Base-by-base conservation (phyloP, 1,140 invertebrate genomes). In the Uloborus diversus region DNA sequence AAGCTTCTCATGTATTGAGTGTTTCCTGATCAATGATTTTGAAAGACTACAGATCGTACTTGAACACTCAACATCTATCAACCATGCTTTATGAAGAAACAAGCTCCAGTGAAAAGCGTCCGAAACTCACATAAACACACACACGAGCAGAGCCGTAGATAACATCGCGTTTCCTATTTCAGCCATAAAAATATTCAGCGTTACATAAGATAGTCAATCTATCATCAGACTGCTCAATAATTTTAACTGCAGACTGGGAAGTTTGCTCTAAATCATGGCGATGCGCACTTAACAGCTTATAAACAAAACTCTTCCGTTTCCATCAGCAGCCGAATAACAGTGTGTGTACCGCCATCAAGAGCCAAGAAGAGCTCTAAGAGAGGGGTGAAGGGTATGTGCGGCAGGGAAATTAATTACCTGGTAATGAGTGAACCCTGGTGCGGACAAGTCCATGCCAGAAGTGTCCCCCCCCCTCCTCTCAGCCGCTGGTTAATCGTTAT, bases 221-320 rank as follows among this genome's bases (percentile, higher is more conserved):
- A 33, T 70, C 68, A 14, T 3, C 30, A 30, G 51, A 57, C 49
- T 33, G 56, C 53, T 47, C 23, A 57, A 35, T 57, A 57, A 56
- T 70, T 70, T 47, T 37, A 28, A 28, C 27, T 47, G 28, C 28
- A 66, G 25, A 66, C 37, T 42, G 4, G 20, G n/a, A 32, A 35
- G 66, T 23, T 56, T 33, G 49, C 66, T 56, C 11, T 69, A 61
- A 73, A 73, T 73, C 56, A 73, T n/a, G 56, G 35, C 5, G 23
- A n/a, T 11, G n/a, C n/a, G 56, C 69, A 35, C 69, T 73, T 73
- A 73, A 32, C 69, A 73, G 69, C 33, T 73, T 49, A 73, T 73
- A 73, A 73, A 73, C 69, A 73, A 56, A 32, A 32, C 69, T 23
- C 69, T 61, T 73, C 53, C 69, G 37, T 32, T 33, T 73, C 69